Conservation (phyloP, 2,113 vertebrate genomes). For the Sinocyclocheilus anophthalmus region DNA sequence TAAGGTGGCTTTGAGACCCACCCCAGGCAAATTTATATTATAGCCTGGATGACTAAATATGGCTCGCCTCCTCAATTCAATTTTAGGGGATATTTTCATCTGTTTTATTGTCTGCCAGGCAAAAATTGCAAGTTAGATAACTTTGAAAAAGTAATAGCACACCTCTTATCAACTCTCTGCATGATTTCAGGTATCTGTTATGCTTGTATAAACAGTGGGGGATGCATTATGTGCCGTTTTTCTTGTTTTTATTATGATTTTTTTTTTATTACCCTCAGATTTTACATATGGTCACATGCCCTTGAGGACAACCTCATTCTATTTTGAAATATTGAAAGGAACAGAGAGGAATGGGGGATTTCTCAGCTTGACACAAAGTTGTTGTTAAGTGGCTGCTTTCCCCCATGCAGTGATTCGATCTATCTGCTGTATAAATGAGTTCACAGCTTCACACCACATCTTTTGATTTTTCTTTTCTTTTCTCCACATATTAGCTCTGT, state of each 20-base stretch:
- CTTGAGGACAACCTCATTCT: constrained; percentile 9
- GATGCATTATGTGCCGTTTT: background rate
- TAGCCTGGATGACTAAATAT: background rate
- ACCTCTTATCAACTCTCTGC: background rate
- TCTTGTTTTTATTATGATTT: background rate
- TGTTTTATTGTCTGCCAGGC: background rate
- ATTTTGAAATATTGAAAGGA: constrained; percentile 21
- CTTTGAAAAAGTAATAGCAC: background rate
- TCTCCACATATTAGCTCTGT: background rate
- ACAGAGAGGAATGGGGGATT: constrained; percentile 5
- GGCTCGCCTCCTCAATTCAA: background rate
- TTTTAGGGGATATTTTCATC: background rate
- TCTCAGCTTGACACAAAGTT: constrained; percentile 45
- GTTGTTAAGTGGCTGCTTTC: constrained; percentile 37
- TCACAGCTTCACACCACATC: constrained; percentile 44
- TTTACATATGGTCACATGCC: background rate
- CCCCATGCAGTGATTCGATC: constrained; percentile 38
- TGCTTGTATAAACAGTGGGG: background rate
- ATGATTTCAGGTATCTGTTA: background rate
- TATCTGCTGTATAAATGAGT: constrained; percentile 44
- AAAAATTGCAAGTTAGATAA: background rate
- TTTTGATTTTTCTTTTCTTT: background rate
- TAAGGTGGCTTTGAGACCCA: background rate
- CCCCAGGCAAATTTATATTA: background rate
- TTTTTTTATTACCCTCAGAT: background rate